Conservation (phyloP, 2,888 invertebrate species). For the Drosophila neoperkinsi region DNA sequence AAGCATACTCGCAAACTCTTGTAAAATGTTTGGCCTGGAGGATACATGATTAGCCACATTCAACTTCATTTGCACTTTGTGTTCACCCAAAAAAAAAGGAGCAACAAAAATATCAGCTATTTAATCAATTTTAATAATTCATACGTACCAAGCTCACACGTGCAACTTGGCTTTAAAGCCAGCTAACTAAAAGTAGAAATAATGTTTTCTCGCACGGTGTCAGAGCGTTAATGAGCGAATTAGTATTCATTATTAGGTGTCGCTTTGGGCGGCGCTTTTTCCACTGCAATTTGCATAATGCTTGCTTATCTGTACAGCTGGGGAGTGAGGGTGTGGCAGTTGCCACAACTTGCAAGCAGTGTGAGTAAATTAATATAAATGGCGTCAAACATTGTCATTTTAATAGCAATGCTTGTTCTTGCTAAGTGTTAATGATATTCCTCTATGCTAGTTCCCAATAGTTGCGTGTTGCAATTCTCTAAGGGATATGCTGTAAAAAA, state of each 20-base stretch:
- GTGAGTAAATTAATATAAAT: slow-evolving; percentile 75
- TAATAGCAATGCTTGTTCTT: slow-evolving; percentile 43
- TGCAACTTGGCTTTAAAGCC: slow-evolving; percentile 40
- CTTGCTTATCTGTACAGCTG: slow-evolving; percentile 44
- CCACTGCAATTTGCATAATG: slow-evolving; percentile 65
- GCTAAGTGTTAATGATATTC: slow-evolving; percentile 45
- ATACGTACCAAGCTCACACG: slow-evolving; percentile 57
- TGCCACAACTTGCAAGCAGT: slow-evolving; percentile 52
- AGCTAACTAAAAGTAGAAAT: slow-evolving; percentile 53
- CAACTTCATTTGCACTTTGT: slow-evolving; percentile 62
- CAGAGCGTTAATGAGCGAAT: slow-evolving; percentile 75
- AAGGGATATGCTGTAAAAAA: slow-evolving; percentile 4
- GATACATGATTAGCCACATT: slow-evolving; percentile 62
- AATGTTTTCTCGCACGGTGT: slow-evolving; percentile 54
- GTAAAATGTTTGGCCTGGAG: slow-evolving; percentile 21
- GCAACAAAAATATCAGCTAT: slow-evolving; percentile 43
- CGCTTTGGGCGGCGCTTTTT: slow-evolving; percentile 36
- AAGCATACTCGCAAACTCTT: slow-evolving; percentile 46
- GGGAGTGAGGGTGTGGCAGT: slow-evolving; percentile 56
- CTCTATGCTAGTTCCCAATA: slow-evolving; percentile 10
- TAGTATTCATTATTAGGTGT: slow-evolving; percentile 80
- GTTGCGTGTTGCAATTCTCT: slow-evolving; percentile 43
- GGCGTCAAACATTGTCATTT: slow-evolving; percentile 50
- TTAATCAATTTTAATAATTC: slow-evolving; percentile 84
- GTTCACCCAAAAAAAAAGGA: slow-evolving; percentile 6